These are phyloP conservation scores for Odontomachus brunneus DNA, from an alignment of 1,140 invertebrate species.

Conservation along the genomic window DNA sequence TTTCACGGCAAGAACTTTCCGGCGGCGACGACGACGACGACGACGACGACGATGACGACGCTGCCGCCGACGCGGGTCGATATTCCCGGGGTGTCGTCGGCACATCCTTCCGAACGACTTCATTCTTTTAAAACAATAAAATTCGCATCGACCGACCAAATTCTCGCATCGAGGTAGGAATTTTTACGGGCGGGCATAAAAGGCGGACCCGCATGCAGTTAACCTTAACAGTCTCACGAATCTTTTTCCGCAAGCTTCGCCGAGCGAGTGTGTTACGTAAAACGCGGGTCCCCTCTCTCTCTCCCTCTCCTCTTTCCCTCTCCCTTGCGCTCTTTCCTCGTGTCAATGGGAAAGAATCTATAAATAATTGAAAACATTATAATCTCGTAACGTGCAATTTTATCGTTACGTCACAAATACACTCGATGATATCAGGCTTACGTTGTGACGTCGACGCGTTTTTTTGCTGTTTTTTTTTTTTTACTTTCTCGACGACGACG, in stretches of 20 bases:
- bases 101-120: background rate
- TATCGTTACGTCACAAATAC: background rate
- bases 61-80: background rate
- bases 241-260: background rate
- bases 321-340: too few species aligned
- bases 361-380: too few species aligned
- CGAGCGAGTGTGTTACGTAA: conserved; percentile 17
- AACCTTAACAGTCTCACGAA: conserved; percentile 21
- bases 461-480: conserved; percentile 43
- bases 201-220: background rate
- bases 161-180: background rate
- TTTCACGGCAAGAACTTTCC: background rate
- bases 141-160: background rate
- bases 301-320: background rate
- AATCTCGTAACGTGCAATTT: too few species aligned
- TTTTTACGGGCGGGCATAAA: conserved; percentile 18
- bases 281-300: background rate
- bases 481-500: background rate
- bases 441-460: background rate
- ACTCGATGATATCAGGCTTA: background rate
- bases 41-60: background rate
- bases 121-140: conserved; percentile 27
- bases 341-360: too few species aligned
- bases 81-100: background rate
- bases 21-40: too few species aligned